phyloP scores from a whole-genome alignment of 2,888 invertebrate species.

The Scaeva pyrastri region DNA sequence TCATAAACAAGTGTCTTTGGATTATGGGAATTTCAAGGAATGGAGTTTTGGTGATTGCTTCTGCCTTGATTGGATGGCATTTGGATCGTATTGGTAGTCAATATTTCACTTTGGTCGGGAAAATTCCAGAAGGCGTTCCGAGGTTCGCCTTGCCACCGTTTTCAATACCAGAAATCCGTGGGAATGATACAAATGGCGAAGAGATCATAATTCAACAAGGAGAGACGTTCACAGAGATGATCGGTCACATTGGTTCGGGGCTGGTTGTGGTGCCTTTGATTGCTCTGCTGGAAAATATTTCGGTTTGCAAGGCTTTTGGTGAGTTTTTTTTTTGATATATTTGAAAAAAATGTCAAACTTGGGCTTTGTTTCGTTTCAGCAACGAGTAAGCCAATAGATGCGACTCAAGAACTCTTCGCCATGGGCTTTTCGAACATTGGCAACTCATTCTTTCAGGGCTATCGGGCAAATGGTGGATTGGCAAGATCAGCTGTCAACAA shows the following conservation, averaged over 20 bases:
- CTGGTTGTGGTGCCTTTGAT: conserved; percentile 93
- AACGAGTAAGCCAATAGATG: conserved; percentile 92
- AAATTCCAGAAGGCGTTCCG: conserved; percentile 91
- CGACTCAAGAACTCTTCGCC: conserved; percentile 95
- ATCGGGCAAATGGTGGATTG: conserved; percentile 92
- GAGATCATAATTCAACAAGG: conserved; percentile 76
- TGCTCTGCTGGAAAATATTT: conserved; percentile 94
- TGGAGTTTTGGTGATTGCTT: conserved; percentile 90
- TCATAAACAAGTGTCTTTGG: conserved; percentile 89
- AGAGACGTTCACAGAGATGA: conserved; percentile 88
- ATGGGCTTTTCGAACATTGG: conserved; percentile 90
- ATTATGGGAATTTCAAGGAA: conserved; percentile 91
- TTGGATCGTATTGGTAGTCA: conserved; percentile 85
- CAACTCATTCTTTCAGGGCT: conserved; percentile 93
- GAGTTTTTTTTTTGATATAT: conserved; percentile 18
- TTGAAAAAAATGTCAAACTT: neutral
- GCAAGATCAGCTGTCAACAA: conserved; percentile 94
- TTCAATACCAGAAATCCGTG: conserved; percentile 84
- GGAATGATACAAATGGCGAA: conserved; percentile 78
- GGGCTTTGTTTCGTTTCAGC: conserved; percentile 81
- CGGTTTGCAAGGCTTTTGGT: conserved; percentile 85
- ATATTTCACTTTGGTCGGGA: conserved; percentile 87
- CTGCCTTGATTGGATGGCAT: conserved; percentile 87
- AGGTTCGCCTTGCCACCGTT: conserved; percentile 87
- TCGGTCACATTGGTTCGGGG: conserved; percentile 91